Evolutionary conservation across 2,797 vertebrate genomes (phyloP).

Genomic region (Rhinatrema bivittatum): DNA sequence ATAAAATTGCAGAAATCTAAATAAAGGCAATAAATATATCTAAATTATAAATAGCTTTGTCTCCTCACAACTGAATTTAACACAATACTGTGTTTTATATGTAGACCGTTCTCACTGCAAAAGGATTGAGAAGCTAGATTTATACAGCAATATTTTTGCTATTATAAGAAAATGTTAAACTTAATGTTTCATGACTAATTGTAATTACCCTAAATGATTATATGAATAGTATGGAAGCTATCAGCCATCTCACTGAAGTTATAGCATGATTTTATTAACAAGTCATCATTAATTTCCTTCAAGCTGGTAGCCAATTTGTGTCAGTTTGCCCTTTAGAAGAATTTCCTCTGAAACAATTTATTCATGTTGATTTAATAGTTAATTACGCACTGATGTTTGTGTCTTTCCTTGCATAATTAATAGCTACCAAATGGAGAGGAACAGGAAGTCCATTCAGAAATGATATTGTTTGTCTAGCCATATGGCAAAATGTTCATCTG

Average conservation of each 20-base stretch:
- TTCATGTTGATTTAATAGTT: constrained; percentile 8
- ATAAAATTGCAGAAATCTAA: too few relatives aligned
- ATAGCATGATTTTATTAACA: constrained; percentile 11
- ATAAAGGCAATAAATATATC: too few relatives aligned
- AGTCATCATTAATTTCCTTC: constrained; percentile 8
- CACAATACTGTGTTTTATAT: too few relatives aligned
- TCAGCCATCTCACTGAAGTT: background rate
- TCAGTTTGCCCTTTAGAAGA: constrained; percentile 3
- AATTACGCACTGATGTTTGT: constrained; percentile 1
- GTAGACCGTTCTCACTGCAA: too few relatives aligned
- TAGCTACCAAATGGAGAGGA: background rate
- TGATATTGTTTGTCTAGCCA: constrained; percentile 8
- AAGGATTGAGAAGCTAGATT: too few relatives aligned
- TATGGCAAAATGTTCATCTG: constrained; percentile 12
- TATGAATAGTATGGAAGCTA: background rate
- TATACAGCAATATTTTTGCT: too few relatives aligned
- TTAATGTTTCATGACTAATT: constrained; percentile 6
- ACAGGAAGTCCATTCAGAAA: constrained; percentile 13
- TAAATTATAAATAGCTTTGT: too few relatives aligned
- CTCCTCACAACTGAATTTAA: too few relatives aligned
- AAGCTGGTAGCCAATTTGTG: constrained; percentile 1
- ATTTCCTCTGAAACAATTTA: background rate
- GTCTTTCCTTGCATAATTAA: constrained; percentile 13
- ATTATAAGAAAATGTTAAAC: too few relatives aligned
- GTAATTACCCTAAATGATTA: background rate